Percentiles rank a stretch among this genome's conserved stretches.
phyloP scores from a whole-genome alignment of 2,113 vertebrate species.

The Oriolus oriolus region DNA sequence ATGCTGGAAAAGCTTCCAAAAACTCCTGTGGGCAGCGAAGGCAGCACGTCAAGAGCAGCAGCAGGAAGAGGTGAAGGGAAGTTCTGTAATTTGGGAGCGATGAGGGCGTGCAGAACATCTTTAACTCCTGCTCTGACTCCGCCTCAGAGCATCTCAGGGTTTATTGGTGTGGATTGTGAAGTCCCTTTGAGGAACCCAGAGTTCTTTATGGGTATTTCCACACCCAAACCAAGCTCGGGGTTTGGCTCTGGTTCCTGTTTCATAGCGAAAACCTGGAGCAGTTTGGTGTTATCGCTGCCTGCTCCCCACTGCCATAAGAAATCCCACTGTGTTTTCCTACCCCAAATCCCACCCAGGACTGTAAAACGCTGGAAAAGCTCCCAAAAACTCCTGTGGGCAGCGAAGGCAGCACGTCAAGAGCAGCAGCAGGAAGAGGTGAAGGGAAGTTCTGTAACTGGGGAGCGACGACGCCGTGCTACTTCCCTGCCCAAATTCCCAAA shows the following conservation, averaged over 20 bases:
- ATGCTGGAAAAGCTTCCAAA: background rate
- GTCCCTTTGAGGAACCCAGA: background rate
- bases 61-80: background rate
- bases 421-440: background rate
- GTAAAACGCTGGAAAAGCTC: background rate
- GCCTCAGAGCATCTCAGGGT: background rate
- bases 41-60: background rate
- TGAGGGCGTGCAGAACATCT: background rate
- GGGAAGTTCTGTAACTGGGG: background rate
- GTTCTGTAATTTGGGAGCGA: background rate
- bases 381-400: background rate
- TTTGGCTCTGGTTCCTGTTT: background rate
- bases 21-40: background rate
- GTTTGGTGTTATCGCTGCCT: background rate
- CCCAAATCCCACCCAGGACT: background rate
- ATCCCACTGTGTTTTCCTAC: background rate
- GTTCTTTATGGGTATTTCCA: background rate
- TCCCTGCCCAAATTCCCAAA: background rate
- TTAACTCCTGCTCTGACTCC: background rate
- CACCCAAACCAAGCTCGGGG: background rate
- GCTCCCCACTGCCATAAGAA: background rate
- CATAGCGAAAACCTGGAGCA: background rate
- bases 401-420: background rate
- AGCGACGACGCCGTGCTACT: background rate
- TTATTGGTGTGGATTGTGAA: background rate